These are phyloP conservation scores for Acronicta psi DNA, from an alignment of 2,888 invertebrate genomes.

Conservation along the genomic window DNA sequence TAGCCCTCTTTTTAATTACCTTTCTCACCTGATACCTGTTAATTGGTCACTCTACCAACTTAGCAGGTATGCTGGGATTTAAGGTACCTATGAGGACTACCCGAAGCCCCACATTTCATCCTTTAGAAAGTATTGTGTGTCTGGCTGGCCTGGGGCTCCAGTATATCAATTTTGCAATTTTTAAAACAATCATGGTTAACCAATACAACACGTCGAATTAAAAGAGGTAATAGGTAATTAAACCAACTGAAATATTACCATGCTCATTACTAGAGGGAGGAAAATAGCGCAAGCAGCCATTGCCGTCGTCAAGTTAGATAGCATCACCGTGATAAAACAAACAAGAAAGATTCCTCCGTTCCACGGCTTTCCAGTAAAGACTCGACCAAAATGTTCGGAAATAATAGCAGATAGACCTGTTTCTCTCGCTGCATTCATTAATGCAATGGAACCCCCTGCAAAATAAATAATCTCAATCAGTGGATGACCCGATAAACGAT, in stretches of 20 bases:
- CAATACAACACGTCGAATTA: background rate
- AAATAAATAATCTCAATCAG: slow-evolving; percentile 26
- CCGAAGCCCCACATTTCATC: no score
- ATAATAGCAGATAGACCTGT: background rate
- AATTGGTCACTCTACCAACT: no score
- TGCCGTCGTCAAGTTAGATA: slow-evolving; percentile 67
- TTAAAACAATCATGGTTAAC: no score
- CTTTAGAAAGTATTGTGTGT: no score
- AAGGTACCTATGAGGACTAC: no score
- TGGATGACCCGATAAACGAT: no score
- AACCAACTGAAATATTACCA: slow-evolving; percentile 60
- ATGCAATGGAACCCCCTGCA: slow-evolving; percentile 52
- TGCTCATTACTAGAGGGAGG: slow-evolving; percentile 67
- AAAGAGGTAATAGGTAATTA: background rate
- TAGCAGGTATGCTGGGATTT: no score
- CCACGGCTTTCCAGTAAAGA: slow-evolving; percentile 52
- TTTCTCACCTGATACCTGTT: no score
- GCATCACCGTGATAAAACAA: slow-evolving; percentile 55
- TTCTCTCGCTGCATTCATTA: slow-evolving; percentile 14
- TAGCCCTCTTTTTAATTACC: no score
- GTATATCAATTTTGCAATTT: no score
- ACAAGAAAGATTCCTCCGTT: slow-evolving; percentile 57
- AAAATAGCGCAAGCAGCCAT: slow-evolving; percentile 61
- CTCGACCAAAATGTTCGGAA: background rate
- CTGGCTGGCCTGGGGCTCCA: no score